Evolutionary conservation across 2,888 invertebrate species (phyloP), one percentile per base, ranked within the genome.

Genomic region (Acronicta alni): DNA sequence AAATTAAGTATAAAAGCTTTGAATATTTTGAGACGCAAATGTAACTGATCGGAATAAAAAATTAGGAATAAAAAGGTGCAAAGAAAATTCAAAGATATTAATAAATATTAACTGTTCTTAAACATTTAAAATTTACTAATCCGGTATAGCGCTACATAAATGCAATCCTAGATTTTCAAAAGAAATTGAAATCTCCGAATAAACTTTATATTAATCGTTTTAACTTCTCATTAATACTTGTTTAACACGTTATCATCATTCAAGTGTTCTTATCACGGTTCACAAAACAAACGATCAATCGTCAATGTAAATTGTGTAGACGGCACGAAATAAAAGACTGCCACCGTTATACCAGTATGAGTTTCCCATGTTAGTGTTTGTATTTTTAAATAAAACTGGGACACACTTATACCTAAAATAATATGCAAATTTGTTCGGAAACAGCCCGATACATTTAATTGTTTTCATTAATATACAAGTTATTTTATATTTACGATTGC

Each of bases 381-480:
- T 84, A 32, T 70, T 86, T 87, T 86, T 77, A 87, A 86, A 83
- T 86, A 84, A 84, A 89, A 85, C 79, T 82, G 69, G 81, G 73
- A 82, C 82, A 75, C 77, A 79, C 69, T 69, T 58, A 41, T 54
- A n/a, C n/a, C n/a, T n/a, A n/a, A n/a, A n/a, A n/a, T n/a, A n/a
- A n/a, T n/a, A 55, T 61, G 71, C 70, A 59, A 77, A 75, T 76
- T 64, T 52, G 80, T 84, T 85, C 81, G 84, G 73, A 67, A 80
- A 55, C 68, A 77, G 83, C 83, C 83, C 80, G 41, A 65, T 61
- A 45, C 55, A 68, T 18, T 52, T 52, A 57, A 60, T 56, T 62
- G 52, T 66, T 51, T 61, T 46, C 46, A 60, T 55, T 51, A 52
- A 68, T 54, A 55, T 38, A 51, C 46, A 17, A 57, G 59, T 46